Evolutionary conservation across 2,888 invertebrate genomes (phyloP), one percentile per base, ranked within the genome.

Genomic region (Blastobasis lacticolella): DNA sequence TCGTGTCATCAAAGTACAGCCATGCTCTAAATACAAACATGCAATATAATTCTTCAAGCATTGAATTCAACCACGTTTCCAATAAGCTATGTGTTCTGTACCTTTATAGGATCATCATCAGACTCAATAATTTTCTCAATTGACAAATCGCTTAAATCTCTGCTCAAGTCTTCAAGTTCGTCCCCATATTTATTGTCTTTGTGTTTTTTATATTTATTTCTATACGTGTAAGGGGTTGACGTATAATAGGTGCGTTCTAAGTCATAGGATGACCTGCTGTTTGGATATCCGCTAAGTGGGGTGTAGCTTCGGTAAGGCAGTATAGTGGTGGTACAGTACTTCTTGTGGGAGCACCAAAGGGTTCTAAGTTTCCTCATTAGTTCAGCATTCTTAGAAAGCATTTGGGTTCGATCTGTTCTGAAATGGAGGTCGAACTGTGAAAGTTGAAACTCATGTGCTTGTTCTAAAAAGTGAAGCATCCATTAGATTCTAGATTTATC

Each of bases 321-420:
- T 51, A 81, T 70, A 46, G 75, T 71, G 59, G 80, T 82, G 9
- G 85, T 88, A 82, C 88, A 88, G 72, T 88, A 88, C 63, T 90
- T 89, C 74, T 90, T 91, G 82, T 91, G 90, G 72, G 90, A 90
- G 70, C 81, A 87, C 90, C 91, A 91, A 57, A 92, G 75, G 62
- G 84, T 88, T 71, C 89, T 87, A 63, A 91, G 87, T 75, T 90
- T 90, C 75, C 87, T 84, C 88, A 91, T 89, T 69, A 92, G 85
- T 66, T 90, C 90, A 66, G 82, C 80, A 76, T 91, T 92, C 75
- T 91, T 90, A 77, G 83, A 87, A 81, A 88, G 89, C 81, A 91
- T 87, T 73, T 89, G 89, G 71, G 84, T 77, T 77, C 81, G 89
- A 69, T 91, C 91, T 78, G 81, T 78, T 90, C 92, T 92, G 90